Evolutionary conservation across 1,140 invertebrate genomes (phyloP), one percentile per base, ranked within the genome.

Genomic region (Danaus plexippus): DNA sequence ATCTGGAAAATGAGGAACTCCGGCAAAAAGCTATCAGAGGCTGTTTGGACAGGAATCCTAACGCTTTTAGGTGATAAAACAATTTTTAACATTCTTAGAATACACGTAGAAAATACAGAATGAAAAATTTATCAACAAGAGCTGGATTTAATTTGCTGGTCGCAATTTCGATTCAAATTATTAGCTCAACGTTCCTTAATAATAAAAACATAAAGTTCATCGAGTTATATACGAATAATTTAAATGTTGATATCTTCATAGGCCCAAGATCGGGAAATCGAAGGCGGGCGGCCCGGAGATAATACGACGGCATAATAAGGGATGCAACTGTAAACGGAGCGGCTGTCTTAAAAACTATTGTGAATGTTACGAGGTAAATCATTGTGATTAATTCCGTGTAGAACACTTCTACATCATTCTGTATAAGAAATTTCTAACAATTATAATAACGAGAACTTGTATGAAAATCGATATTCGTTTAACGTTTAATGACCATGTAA

Each of bases 331-430:
- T 84, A 99, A 99, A 88, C 90, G 98, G 55, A 99, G 97, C 43
- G 97, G 97, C 9, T 99, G 98, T 88, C 89, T 99, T 22, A 99
- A 99, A 83, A 99, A 99, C 88, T 99, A 99, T 84, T 99, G 98
- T 87, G 98, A 99, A 91, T 99, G 98, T 87, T 99, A 99, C 75
- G 98, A 99, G 92, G 95, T 96, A 32, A 7, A 32, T 32, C 22
- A 32, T 32, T 2, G 6, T 2, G 6, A 22, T 22, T 22, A 2
- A 22, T 22, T 22, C 18, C 6, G 6, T 8, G 1, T 32, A 32
- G 22, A 32, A 6, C 2, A 32, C 15, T 32, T 8, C 1, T 32
- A 32, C 2, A 32, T 3, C 22, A 7, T 32, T 32, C 2, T 32
- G 5, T 32, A 32, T 32, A 32, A 4, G 22, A 8, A 32, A 32